Evolutionary conservation across 2,797 vertebrate genomes (phyloP), one percentile per base, ranked within the genome.

Genomic region (Oryzias dopingdopingensis): DNA sequence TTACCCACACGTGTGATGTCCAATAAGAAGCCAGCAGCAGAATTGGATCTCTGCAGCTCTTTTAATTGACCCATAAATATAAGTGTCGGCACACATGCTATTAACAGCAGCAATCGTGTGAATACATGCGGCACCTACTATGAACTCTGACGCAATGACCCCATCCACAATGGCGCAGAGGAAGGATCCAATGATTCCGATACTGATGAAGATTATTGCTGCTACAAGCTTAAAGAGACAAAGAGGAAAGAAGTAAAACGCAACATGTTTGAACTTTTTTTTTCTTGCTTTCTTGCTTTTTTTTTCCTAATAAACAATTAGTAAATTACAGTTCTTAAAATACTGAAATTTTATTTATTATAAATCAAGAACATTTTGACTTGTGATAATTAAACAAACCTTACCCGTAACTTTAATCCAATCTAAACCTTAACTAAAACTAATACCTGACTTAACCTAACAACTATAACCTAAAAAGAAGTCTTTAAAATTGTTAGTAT

Each of bases 171-270:
- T 89, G 74, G 96, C 93, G 67, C 96, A 96, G 82, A 95, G 93
- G 88, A 98, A 97, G 3, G 96, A 92, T 0, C 93, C 88, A 15
- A 95, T 93, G 52, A 95, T 92, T 4, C 96, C 96, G 14, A 98
- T 91, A 74, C 95, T 96, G 90, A 98, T 92, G 84, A 97, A 96
- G 59, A 98, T 92, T 0, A 98, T 96, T 37, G 96, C 91, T 6
- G 95, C 95, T 65, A 95, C 89, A 57, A 98, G 52, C 96, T 98
- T 74, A 42, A 74, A 78, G 80, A 66, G 80, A 63, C 44, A 37
- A 18, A 6, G 42, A 56, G n/a, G 17, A 59, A 56, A 5, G 60
- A 17, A 20, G 45, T 32, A 29, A 29, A 29, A 26, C 6, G 5
- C 24, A 26, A 26, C 24, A 26, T 26, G 24, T 26, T 26, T 26